Conservation (phyloP, 2,797 vertebrate species). For the Galagoides demidoff region DNA sequence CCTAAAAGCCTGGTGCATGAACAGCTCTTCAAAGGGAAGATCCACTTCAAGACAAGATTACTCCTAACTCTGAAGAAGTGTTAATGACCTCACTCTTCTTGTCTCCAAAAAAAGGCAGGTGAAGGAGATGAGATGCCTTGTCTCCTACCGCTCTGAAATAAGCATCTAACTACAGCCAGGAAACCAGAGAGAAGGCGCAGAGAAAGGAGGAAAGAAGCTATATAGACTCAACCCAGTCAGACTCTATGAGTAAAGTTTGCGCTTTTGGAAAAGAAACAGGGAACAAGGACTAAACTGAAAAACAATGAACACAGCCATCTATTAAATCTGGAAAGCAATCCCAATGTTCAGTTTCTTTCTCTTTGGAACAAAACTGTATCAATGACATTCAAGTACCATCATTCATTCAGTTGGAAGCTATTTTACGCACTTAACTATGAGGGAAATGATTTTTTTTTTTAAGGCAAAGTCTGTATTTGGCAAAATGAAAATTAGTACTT, state of each 20-base stretch:
- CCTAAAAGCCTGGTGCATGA: neutral
- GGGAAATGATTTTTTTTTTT: neutral
- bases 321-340: neutral
- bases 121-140: neutral
- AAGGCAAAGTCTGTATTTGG: constrained; percentile 2
- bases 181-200: neutral
- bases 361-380: constrained; percentile 31
- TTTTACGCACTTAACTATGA: neutral
- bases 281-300: neutral
- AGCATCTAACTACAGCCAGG: neutral
- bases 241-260: neutral
- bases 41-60: constrained; percentile 21
- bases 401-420: constrained; percentile 53
- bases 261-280: neutral
- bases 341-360: neutral
- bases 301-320: neutral
- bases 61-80: constrained; percentile 12
- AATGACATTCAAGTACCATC: neutral
- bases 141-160: neutral
- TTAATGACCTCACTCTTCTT: neutral
- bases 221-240: neutral
- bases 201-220: neutral
- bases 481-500: constrained; percentile 68
- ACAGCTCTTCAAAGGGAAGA: constrained; percentile 62
- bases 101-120: neutral